phyloP scores from a whole-genome alignment of 1,140 invertebrate species.

The Pseudomyrmex pallidus region DNA sequence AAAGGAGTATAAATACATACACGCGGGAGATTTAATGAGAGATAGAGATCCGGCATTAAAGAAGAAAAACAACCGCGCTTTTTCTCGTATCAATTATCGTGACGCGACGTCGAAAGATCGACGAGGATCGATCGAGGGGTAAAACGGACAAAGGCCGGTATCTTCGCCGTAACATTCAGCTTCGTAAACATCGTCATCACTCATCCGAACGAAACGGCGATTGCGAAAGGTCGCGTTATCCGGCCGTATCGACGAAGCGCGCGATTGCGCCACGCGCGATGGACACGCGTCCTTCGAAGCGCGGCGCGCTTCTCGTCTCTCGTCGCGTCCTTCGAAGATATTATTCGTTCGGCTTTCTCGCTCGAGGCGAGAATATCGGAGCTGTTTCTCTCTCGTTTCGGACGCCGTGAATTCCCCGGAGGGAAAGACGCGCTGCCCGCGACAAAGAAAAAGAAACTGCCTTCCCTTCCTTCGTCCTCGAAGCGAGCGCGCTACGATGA shows the following conservation, averaged over 20 bases:
- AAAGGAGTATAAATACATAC: background rate
- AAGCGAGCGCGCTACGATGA: background rate
- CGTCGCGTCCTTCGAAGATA: slow-evolving; percentile 29
- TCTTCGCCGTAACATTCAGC: background rate
- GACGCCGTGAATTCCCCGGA: background rate
- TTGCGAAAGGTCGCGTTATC: slow-evolving; percentile 49
- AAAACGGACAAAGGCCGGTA: background rate
- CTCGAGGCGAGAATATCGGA: slow-evolving; percentile 38
- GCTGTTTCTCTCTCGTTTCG: background rate
- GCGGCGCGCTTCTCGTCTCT: background rate
- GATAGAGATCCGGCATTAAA: too few relatives aligned
- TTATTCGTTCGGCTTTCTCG: slow-evolving; percentile 39
- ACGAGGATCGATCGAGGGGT: background rate
- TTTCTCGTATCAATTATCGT: slow-evolving; percentile 22
- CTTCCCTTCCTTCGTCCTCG: slow-evolving; percentile 16
- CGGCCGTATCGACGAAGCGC: slow-evolving; percentile 6
- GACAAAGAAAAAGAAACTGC: background rate
- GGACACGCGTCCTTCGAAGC: slow-evolving; percentile 26
- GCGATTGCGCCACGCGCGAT: slow-evolving; percentile 34
- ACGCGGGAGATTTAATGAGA: too few relatives aligned
- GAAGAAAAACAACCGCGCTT: background rate
- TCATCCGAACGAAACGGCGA: background rate
- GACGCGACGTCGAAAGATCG: background rate
- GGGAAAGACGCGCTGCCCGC: background rate
- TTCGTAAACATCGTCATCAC: slow-evolving; percentile 1